phyloP scores from a whole-genome alignment of 2,797 vertebrate species.

The Anableps anableps region DNA sequence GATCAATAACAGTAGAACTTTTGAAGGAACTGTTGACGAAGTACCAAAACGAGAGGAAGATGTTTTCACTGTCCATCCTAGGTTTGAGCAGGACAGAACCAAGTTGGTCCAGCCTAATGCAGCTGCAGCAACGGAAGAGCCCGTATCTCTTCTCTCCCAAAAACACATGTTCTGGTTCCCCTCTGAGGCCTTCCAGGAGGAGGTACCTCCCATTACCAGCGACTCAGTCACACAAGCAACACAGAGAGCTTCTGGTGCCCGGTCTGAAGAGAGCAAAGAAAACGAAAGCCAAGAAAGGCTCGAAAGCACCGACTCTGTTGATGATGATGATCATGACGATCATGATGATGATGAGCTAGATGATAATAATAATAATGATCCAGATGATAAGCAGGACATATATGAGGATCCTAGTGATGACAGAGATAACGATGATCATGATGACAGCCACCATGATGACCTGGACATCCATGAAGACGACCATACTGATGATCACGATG shows the following conservation, averaged over 20 bases:
- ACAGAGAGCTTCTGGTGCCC: constrained; percentile 71
- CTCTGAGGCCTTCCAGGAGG: constrained; percentile 83
- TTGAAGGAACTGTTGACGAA: constrained; percentile 30
- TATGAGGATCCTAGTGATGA: constrained; percentile 33
- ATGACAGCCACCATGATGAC: constrained; percentile 7
- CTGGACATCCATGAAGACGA: constrained; percentile 18
- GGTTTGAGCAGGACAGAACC: constrained; percentile 59
- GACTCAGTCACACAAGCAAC: constrained; percentile 71
- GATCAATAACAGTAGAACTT: constrained; percentile 33
- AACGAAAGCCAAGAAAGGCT: constrained; percentile 66
- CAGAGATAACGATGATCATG: constrained; percentile 33
- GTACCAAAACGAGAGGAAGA: constrained; percentile 41
- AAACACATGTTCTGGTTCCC: constrained; percentile 93
- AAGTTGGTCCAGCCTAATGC: constrained; percentile 49
- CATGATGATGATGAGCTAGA: constrained; percentile 26
- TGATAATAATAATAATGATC: constrained; percentile 6
- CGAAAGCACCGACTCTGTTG: constrained; percentile 29
- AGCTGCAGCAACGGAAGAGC: constrained; percentile 78
- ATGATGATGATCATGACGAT: constrained; percentile 47
- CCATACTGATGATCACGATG: constrained; percentile 17
- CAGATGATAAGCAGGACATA: neutral
- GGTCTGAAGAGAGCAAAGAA: constrained; percentile 69
- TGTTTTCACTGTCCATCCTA: constrained; percentile 41
- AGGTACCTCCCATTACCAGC: constrained; percentile 60
- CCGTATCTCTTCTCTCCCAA: constrained; percentile 85